A percentile compares a stretch with the other conserved stretches of the same genome.
Conservation (phyloP, 2,888 invertebrate genomes). For the Pandemis corylana region DNA sequence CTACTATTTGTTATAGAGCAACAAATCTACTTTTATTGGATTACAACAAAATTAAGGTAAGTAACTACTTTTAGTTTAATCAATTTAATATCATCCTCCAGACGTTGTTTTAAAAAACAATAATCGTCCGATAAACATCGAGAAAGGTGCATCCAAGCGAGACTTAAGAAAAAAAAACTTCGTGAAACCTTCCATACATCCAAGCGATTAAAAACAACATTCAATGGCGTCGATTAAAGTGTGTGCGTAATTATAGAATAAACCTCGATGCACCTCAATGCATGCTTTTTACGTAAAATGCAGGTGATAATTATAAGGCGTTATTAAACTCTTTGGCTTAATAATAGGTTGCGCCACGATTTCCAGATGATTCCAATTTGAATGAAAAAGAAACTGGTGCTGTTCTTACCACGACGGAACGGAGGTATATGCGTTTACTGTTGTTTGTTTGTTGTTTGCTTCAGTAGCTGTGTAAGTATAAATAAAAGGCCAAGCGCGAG, state of each 20-base stretch:
- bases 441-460: no score
- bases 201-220: slow-evolving; percentile 32
- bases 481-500: no score
- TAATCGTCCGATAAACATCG: no score
- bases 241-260: slow-evolving; percentile 57
- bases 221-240: slow-evolving; percentile 54
- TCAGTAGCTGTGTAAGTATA: no score
- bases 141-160: background rate
- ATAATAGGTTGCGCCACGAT: slow-evolving; percentile 66
- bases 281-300: slow-evolving; percentile 53
- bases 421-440: no score
- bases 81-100: no score
- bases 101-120: no score
- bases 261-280: slow-evolving; percentile 42
- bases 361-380: slow-evolving; percentile 56
- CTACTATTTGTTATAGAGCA: no score
- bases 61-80: no score
- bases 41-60: no score
- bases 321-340: slow-evolving; percentile 62
- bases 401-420: no score
- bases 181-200: background rate
- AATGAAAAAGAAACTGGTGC: slow-evolving; percentile 56
- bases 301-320: slow-evolving; percentile 62
- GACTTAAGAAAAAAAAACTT: background rate
- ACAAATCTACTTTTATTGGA: no score